phyloP scores from a whole-genome alignment of 2,113 vertebrate species.

The Brachyhypopomus occidentalis region DNA sequence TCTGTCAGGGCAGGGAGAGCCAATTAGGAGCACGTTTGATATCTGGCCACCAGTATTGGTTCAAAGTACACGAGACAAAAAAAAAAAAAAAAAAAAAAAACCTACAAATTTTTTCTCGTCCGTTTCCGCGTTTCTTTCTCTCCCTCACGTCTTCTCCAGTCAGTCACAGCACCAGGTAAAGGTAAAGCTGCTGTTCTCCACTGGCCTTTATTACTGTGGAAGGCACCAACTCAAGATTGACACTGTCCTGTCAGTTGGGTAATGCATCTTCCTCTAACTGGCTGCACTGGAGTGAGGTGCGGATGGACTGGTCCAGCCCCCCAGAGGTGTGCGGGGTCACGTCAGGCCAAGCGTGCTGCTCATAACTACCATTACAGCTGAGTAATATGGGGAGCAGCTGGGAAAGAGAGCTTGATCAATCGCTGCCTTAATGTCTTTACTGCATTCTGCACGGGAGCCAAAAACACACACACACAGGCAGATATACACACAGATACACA shows the following conservation, averaged over 20 bases:
- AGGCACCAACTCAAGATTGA: slow-evolving; percentile 28
- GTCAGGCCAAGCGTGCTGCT: slow-evolving; percentile 19
- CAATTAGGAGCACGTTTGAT: too few species aligned
- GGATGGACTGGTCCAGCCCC: slow-evolving; percentile 24
- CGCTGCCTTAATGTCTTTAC: slow-evolving; percentile 16
- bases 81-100: too few species aligned
- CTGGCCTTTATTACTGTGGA: slow-evolving; percentile 51
- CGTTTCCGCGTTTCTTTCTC: neutral
- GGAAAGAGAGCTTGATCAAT: slow-evolving; percentile 27
- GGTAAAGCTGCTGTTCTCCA: neutral
- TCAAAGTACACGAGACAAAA: too few species aligned
- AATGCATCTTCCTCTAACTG: slow-evolving; percentile 51
- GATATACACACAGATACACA: neutral
- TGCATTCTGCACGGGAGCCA: slow-evolving; percentile 3
- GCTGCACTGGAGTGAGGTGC: slow-evolving; percentile 31
- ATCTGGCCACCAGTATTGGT: too few species aligned
- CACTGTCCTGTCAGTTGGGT: slow-evolving; percentile 23
- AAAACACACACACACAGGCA: slow-evolving; percentile 22
- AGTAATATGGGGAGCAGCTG: slow-evolving; percentile 36
- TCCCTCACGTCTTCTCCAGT: neutral
- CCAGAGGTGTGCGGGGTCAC: slow-evolving; percentile 17
- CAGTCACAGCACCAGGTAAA: slow-evolving; percentile 8
- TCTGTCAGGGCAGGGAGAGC: too few species aligned
- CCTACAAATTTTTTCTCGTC: too few species aligned
- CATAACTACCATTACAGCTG: slow-evolving; percentile 46